Evolutionary conservation across 2,113 vertebrate genomes (phyloP).

Genomic region (Rhinichthys klamathensis): DNA sequence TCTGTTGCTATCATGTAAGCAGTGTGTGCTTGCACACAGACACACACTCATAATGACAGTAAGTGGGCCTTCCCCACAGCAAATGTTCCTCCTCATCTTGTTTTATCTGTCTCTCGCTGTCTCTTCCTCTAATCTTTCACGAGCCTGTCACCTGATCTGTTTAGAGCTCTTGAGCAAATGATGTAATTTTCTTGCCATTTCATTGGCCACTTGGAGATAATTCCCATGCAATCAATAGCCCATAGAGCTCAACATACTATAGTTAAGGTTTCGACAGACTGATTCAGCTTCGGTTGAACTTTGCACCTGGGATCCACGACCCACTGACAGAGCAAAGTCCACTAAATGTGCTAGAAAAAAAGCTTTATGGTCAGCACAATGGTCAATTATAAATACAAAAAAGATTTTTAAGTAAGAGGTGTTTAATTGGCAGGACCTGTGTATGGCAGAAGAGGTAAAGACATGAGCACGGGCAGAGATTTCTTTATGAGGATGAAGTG

Average conservation of each 20-base stretch:
- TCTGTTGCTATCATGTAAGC: conserved; percentile 1
- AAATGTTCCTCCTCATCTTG: neutral
- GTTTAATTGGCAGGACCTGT: conserved; percentile 43
- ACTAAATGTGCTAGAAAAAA: neutral
- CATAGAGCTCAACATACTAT: conserved; percentile 23
- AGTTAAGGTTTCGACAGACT: conserved; percentile 27
- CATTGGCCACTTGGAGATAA: conserved; percentile 41
- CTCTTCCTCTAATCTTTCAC: neutral
- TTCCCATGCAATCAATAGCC: conserved; percentile 8
- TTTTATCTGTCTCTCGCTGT: conserved; percentile 6
- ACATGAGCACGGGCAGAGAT: conserved; percentile 81
- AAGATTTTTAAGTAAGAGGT: conserved; percentile 27
- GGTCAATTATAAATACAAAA: neutral
- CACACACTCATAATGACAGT: neutral
- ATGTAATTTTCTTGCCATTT: conserved; percentile 13
- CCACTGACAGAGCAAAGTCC: conserved; percentile 31
- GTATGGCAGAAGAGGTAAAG: conserved; percentile 68
- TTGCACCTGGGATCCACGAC: conserved; percentile 17
- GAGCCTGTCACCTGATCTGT: conserved; percentile 16
- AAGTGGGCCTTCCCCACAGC: neutral
- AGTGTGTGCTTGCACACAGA: neutral
- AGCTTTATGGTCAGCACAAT: neutral
- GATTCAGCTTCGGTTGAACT: conserved; percentile 4
- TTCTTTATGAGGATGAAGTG: conserved; percentile 98
- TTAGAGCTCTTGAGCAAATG: conserved; percentile 18